These are phyloP conservation scores for Tiaroga cobitis DNA, from an alignment of 2,797 vertebrate species.

Conservation along the genomic window DNA sequence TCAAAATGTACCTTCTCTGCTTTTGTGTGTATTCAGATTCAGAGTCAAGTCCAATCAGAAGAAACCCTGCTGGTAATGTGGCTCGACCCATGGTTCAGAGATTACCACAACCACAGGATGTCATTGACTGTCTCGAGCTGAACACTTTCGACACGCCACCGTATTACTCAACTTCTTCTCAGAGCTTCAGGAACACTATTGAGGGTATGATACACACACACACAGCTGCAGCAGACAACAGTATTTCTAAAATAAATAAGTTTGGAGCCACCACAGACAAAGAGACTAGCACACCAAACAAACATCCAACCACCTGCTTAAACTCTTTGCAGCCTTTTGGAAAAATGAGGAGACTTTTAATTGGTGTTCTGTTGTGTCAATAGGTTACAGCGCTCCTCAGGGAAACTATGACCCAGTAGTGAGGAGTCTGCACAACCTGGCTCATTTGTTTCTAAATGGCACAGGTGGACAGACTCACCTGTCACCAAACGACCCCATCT, in stretches of 20 bases:
- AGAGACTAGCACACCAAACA: background rate
- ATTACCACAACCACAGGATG: slow-evolving; percentile 88
- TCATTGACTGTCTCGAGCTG: slow-evolving; percentile 90
- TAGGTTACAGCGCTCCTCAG: slow-evolving; percentile 93
- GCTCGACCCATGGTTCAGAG: slow-evolving; percentile 92
- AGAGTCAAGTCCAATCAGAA: slow-evolving; percentile 86
- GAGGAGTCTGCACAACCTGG: slow-evolving; percentile 94
- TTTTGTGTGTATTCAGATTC: slow-evolving; percentile 74
- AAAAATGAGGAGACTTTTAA: background rate
- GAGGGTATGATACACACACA: slow-evolving; percentile 80
- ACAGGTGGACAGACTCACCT: slow-evolving; percentile 95
- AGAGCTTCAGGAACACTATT: slow-evolving; percentile 95
- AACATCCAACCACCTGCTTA: background rate
- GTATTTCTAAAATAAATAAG: too few species aligned
- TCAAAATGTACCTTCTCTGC: background rate
- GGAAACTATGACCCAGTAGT: slow-evolving; percentile 90
- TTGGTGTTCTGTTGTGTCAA: slow-evolving; percentile 7
- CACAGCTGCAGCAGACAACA: background rate
- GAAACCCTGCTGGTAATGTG: slow-evolving; percentile 93
- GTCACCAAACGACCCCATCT: slow-evolving; percentile 96
- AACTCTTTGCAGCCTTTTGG: background rate
- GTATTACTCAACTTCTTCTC: slow-evolving; percentile 93
- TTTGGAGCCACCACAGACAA: background rate
- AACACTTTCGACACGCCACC: slow-evolving; percentile 91
- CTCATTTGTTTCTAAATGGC: slow-evolving; percentile 95